A percentile compares a stretch with the other conserved stretches of the same genome.
phyloP scores from a whole-genome alignment of 2,113 vertebrate genomes.

The Stictonetta naevosa region DNA sequence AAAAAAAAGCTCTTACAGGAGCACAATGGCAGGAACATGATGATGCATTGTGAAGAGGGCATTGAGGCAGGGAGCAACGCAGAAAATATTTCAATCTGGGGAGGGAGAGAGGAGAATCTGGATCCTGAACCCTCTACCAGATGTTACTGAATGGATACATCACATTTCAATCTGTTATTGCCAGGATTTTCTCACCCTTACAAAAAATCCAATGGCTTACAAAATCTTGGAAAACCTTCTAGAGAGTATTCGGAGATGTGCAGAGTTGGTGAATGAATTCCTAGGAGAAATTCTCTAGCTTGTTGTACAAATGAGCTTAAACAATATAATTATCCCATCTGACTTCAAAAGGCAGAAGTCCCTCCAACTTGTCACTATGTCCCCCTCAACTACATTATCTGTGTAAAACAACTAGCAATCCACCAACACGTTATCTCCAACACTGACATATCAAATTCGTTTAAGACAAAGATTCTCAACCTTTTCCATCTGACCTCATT shows the following conservation, averaged over 20 bases:
- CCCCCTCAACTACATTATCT: not conserved
- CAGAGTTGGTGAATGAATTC: not conserved
- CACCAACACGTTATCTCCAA: not conserved
- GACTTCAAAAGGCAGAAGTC: not conserved
- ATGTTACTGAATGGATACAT: not conserved
- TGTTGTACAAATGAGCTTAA: not conserved
- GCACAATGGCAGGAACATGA: not conserved
- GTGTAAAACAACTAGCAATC: not conserved
- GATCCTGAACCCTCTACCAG: not conserved
- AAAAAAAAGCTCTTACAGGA: not conserved
- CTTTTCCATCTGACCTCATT: not conserved
- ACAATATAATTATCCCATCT: not conserved
- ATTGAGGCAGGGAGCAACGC: not conserved
- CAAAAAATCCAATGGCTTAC: not conserved
- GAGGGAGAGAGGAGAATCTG: not conserved
- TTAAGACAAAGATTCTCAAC: not conserved
- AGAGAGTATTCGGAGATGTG: not conserved
- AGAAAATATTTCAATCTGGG: not conserved
- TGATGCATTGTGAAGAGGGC: not conserved
- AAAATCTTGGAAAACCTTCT: not conserved
- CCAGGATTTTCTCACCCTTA: not conserved
- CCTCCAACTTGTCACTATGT: not conserved
- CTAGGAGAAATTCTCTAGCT: not conserved
- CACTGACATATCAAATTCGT: not conserved
- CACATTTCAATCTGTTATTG: not conserved